Conservation (phyloP, 2,113 vertebrate species). For the Loxodonta africana region DNA sequence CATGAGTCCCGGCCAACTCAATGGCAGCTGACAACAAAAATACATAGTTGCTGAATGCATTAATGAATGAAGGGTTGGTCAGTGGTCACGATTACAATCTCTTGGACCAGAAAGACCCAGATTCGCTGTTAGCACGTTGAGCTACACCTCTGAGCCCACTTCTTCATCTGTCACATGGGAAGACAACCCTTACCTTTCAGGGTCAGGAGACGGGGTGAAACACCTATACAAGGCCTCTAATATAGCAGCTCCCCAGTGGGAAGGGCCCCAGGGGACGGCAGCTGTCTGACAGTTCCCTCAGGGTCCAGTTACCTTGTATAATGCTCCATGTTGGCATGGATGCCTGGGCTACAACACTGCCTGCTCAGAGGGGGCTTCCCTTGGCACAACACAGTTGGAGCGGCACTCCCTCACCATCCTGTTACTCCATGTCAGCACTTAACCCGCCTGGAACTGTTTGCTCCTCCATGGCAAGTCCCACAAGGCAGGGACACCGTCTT, state of each 20-base stretch:
- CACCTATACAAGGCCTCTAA: not conserved
- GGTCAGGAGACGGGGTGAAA: not conserved
- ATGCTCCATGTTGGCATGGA: not conserved
- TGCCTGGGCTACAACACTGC: accelerated
- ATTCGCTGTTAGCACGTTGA: not conserved
- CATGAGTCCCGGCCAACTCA: not conserved
- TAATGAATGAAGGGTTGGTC: not conserved
- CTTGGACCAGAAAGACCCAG: not conserved
- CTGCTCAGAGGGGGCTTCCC: not conserved
- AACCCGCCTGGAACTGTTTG: not conserved
- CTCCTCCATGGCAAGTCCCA: not conserved
- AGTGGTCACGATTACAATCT: not conserved
- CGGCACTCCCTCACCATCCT: not conserved
- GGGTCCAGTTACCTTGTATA: not conserved
- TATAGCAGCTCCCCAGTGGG: not conserved
- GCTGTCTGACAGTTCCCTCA: not conserved
- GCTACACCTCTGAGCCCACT: not conserved
- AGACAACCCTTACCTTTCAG: not conserved
- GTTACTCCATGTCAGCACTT: not conserved
- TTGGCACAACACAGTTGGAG: not conserved
- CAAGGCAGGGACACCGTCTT: not conserved
- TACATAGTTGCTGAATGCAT: not conserved
- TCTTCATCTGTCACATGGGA: not conserved
- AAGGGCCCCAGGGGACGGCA: not conserved
- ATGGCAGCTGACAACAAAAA: not conserved